Base-by-base conservation (phyloP, 2,888 invertebrate species). In the Cosmia trapezina region DNA sequence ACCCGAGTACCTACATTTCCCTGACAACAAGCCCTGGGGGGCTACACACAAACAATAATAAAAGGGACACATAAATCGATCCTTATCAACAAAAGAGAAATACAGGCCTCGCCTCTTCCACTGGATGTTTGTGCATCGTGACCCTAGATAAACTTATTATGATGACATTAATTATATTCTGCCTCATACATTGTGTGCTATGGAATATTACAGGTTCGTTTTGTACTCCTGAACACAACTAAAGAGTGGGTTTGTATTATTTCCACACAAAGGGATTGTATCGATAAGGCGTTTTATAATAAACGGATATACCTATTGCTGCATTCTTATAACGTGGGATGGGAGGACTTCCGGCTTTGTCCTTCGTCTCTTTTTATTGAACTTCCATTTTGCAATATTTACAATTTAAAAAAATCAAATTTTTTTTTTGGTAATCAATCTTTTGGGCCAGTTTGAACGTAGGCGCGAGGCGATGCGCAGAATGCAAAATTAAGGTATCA, bases 81-180 rank as follows among this genome's bases (percentile, higher is more conserved):
- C 70, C 73, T 90, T 93, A 94, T 94, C 93, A 78, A 75, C 81
- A 86, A 73, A 86, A 89, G 90, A 90, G 88, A 86, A 89, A 86
- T 83, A 86, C 76, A 87, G 88, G 88, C 87, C 88, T 88, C 87
- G 86, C 84, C 88, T 86, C 85, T 80, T 82, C 80, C 68, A 78
- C 81, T 88, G 83, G 83, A 86, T 95, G 95, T 94, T 95, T 95
- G 93, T 90, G 92, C 89, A 85, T 85, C 87, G 83, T 93, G 95
- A 94, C 94, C 95, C 88, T 73, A 86, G 96, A 96, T 95, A 96
- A 95, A 93, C 92, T 93, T 94, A 94, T 93, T 94, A 92, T 94
- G 93, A 92, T 93, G 94, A 93, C 95, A 94, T 95, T 93, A 94
- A 94, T 95, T 91, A 90, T 88, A 85, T 87, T 85, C 86, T 88